phyloP scores from a whole-genome alignment of 2,888 invertebrate genomes.

The Lissocephala sabroskyi region DNA sequence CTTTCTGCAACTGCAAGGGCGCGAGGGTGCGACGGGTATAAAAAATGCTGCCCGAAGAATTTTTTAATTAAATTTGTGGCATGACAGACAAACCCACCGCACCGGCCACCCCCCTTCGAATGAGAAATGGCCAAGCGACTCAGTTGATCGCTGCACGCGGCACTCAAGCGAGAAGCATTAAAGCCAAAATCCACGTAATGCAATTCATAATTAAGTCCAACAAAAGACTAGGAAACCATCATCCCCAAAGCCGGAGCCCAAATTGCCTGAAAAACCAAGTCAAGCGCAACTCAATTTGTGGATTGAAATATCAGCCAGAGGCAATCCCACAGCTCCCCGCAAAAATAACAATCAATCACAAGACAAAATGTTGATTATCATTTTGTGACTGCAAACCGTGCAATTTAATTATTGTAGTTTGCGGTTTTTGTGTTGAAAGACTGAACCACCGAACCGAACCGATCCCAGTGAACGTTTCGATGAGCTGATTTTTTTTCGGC shows the following conservation, averaged over 20 bases:
- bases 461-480: too few relatives aligned
- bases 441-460: too few relatives aligned
- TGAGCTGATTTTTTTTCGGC: too few relatives aligned
- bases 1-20: too few relatives aligned
- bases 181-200: slow-evolving; percentile 42
- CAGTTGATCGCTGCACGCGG: neutral
- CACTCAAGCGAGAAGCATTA: slow-evolving; percentile 40
- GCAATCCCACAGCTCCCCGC: too few relatives aligned
- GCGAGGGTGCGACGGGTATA: slow-evolving; percentile 28
- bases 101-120: slow-evolving; percentile 30
- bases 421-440: slow-evolving; percentile 17
- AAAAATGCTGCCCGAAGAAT: slow-evolving; percentile 45
- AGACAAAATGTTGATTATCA: slow-evolving; percentile 36
- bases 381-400: slow-evolving; percentile 43
- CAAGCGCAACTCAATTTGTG: slow-evolving; percentile 40
- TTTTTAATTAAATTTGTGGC: slow-evolving; percentile 59
- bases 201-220: slow-evolving; percentile 42
- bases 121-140: slow-evolving; percentile 38
- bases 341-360: neutral
- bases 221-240: slow-evolving; percentile 31
- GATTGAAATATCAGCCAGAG: slow-evolving; percentile 27
- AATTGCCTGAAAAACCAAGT: slow-evolving; percentile 48
- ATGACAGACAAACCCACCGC: slow-evolving; percentile 32
- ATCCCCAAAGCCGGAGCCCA: slow-evolving; percentile 16
- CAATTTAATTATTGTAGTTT: slow-evolving; percentile 41